A percentile compares a stretch with the other conserved stretches of the same genome.
These are phyloP conservation scores for Turnix velox DNA, from an alignment of 2,113 vertebrate species.

Conservation along the genomic window DNA sequence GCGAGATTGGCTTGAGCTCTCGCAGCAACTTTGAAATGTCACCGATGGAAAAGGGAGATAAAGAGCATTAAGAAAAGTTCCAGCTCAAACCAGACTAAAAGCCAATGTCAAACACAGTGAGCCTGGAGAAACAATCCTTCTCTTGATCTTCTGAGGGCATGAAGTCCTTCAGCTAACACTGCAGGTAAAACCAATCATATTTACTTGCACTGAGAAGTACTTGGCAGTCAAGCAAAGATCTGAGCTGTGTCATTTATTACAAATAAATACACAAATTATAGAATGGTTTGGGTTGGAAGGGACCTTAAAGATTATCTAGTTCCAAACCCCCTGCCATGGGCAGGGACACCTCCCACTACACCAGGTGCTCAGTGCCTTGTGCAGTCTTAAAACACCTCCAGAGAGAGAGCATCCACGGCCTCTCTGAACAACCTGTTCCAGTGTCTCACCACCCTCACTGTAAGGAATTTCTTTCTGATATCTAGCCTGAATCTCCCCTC, in stretches of 20 bases:
- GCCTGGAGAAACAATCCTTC: neutral
- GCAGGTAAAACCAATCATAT: neutral
- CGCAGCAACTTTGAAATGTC: neutral
- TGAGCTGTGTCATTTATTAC: neutral
- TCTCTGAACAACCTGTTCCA: too few relatives aligned
- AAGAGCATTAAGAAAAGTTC: neutral
- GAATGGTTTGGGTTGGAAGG: too few relatives aligned
- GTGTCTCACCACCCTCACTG: too few relatives aligned
- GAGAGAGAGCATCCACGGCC: too few relatives aligned
- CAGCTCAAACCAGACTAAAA: neutral
- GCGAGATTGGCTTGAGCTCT: neutral
- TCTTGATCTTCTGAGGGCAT: neutral
- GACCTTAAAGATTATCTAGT: too few relatives aligned
- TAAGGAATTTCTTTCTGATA: too few relatives aligned
- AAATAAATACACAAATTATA: neutral
- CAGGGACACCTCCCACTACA: too few relatives aligned
- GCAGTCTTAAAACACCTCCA: too few relatives aligned
- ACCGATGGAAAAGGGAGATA: neutral
- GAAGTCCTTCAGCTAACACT: neutral
- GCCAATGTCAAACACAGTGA: neutral
- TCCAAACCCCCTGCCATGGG: too few relatives aligned
- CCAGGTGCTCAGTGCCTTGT: too few relatives aligned
- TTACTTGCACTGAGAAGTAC: neutral
- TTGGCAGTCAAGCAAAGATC: neutral
- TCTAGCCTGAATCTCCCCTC: too few relatives aligned